Conservation (phyloP, 2,797 vertebrate species). For the Parambassis ranga region DNA sequence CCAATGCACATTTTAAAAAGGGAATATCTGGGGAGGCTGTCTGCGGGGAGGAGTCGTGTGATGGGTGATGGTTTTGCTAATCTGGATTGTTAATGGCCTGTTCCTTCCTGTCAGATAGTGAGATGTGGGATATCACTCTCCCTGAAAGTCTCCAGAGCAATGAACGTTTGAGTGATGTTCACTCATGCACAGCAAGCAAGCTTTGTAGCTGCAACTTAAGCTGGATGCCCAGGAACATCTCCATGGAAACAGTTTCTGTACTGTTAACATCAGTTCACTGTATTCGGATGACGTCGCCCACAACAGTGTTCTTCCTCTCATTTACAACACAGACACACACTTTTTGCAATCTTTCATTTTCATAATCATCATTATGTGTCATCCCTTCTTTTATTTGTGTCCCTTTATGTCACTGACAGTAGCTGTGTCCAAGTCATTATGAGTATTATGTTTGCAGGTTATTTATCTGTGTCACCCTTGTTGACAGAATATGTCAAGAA, state of each 20-base stretch:
- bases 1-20: constrained; percentile 2
- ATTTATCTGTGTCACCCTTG: no score
- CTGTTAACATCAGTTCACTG: constrained; percentile 5
- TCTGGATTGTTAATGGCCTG: constrained; percentile 61
- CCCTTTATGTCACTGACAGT: no score
- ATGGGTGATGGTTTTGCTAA: constrained; percentile 40
- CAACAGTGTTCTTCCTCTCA: background rate
- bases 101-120: constrained; percentile 57
- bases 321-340: background rate
- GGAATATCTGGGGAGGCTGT: constrained; percentile 7
- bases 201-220: constrained; percentile 9
- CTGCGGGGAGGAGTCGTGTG: constrained; percentile 28
- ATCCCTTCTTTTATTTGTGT: no score
- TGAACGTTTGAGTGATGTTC: constrained; percentile 39
- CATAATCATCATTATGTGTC: no score
- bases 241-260: constrained; percentile 52
- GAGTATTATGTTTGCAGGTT: no score
- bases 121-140: constrained; percentile 28
- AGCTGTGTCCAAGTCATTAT: no score
- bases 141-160: constrained; percentile 28
- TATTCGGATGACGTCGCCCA: constrained; percentile 20
- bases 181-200: constrained; percentile 25
- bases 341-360: no score
- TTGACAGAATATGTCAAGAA: no score
- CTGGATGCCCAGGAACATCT: constrained; percentile 26